Conservation (phyloP, 2,888 invertebrate species). For the Autographa gamma region DNA sequence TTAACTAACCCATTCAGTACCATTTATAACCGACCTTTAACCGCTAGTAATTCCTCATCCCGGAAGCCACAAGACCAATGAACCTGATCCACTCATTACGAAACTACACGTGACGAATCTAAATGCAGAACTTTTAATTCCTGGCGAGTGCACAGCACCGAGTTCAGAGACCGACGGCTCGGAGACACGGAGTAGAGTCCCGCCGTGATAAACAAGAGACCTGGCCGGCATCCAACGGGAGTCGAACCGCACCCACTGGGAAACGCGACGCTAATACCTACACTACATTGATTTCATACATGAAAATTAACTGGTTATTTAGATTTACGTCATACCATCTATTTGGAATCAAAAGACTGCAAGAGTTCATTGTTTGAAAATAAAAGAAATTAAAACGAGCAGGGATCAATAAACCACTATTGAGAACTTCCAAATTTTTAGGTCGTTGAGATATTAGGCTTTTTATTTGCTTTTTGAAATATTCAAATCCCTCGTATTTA, state of each 20-base stretch:
- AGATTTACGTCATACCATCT: not conserved
- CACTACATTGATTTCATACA: constrained; percentile 49
- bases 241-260: constrained; percentile 61
- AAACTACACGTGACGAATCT: constrained; percentile 58
- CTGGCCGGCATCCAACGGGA: constrained; percentile 70
- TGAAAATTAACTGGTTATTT: constrained; percentile 22
- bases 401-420: not conserved
- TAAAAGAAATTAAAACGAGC: not conserved
- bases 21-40: constrained; percentile 1
- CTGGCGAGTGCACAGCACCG: constrained; percentile 62
- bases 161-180: constrained; percentile 69
- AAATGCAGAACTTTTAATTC: constrained; percentile 64
- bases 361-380: not conserved
- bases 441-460: not conserved
- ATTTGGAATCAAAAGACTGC: not conserved
- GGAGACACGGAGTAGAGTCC: constrained; percentile 57
- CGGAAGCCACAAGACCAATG: constrained; percentile 58
- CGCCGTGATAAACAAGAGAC: constrained; percentile 63
- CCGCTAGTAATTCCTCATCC: constrained; percentile 6
- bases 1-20: not conserved
- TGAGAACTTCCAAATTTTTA: not conserved
- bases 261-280: constrained; percentile 25
- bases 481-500: not conserved
- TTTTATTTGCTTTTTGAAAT: not conserved
- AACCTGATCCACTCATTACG: constrained; percentile 57